Conservation (phyloP, 2,797 vertebrate genomes). For the Enteromius argenteus region DNA sequence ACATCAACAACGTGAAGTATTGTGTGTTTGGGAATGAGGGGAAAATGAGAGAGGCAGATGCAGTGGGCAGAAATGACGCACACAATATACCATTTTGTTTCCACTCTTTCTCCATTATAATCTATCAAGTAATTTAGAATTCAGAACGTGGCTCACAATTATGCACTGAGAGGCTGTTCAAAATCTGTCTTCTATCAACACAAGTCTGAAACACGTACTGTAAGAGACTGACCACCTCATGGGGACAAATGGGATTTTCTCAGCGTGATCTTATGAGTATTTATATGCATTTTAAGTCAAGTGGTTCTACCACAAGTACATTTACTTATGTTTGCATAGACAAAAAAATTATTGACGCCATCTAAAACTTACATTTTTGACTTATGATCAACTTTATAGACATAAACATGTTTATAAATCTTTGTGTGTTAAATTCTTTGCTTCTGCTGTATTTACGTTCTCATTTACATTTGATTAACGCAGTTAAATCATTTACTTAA, state of each 20-base stretch:
- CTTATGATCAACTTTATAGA: background rate
- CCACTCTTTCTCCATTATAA: slow-evolving; percentile 34
- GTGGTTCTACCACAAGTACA: background rate
- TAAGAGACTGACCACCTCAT: slow-evolving; percentile 20
- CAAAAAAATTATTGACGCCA: background rate
- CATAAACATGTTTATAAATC: background rate
- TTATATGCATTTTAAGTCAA: background rate
- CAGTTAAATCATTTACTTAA: background rate
- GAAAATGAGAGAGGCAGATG: slow-evolving; percentile 60
- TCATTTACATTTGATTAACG: background rate
- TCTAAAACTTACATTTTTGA: background rate
- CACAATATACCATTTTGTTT: slow-evolving; percentile 54
- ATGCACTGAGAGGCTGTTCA: background rate
- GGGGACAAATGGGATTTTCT: background rate
- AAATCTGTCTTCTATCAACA: slow-evolving; percentile 17
- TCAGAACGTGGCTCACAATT: slow-evolving; percentile 32
- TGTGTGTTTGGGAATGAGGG: slow-evolving; percentile 35
- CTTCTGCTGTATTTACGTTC: background rate
- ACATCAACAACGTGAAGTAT: slow-evolving; percentile 38
- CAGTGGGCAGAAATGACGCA: slow-evolving; percentile 26
- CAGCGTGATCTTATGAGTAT: background rate
- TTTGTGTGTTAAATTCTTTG: background rate
- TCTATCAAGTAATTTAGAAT: slow-evolving; percentile 30
- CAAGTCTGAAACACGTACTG: background rate
- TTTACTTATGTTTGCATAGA: background rate